Evolutionary conservation across 2,888 invertebrate genomes (phyloP).

Genomic region (Vesta saturnalis): DNA sequence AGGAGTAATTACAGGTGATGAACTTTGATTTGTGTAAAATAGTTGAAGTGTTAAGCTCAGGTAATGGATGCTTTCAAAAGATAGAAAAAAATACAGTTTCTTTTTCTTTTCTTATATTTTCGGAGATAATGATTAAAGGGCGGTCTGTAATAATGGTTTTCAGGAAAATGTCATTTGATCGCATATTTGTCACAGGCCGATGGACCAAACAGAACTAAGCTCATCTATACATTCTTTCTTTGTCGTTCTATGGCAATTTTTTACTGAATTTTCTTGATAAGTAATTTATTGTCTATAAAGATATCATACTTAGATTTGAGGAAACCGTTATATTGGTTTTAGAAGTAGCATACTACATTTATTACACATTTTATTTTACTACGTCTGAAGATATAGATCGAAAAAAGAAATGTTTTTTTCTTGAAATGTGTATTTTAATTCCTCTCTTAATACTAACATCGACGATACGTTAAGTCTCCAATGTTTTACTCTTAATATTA

Average conservation of each 20-base stretch:
- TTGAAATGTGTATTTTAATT: too few relatives aligned
- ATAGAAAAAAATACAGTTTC: not conserved
- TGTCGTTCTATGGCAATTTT: slow-evolving; percentile 30
- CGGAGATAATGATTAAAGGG: too few relatives aligned
- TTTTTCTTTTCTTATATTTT: too few relatives aligned
- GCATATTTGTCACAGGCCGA: slow-evolving; percentile 31
- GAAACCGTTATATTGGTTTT: slow-evolving; percentile 9
- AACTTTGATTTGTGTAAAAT: too few relatives aligned
- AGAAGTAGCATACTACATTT: not conserved
- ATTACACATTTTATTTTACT: not conserved
- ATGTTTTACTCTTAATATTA: too few relatives aligned
- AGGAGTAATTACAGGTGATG: too few relatives aligned
- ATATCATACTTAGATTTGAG: slow-evolving; percentile 31
- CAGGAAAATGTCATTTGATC: slow-evolving; percentile 31
- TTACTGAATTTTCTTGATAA: slow-evolving; percentile 32
- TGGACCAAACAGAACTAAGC: slow-evolving; percentile 24
- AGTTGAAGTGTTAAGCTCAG: not conserved
- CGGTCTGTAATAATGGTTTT: slow-evolving; percentile 26
- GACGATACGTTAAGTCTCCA: too few relatives aligned
- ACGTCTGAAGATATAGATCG: too few relatives aligned
- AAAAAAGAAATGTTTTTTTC: too few relatives aligned
- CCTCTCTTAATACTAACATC: too few relatives aligned
- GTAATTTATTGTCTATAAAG: slow-evolving; percentile 36
- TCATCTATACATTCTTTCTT: slow-evolving; percentile 25
- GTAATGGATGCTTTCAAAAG: not conserved